Conservation (phyloP, 2,888 invertebrate species). For the Eupithecia subumbrata region DNA sequence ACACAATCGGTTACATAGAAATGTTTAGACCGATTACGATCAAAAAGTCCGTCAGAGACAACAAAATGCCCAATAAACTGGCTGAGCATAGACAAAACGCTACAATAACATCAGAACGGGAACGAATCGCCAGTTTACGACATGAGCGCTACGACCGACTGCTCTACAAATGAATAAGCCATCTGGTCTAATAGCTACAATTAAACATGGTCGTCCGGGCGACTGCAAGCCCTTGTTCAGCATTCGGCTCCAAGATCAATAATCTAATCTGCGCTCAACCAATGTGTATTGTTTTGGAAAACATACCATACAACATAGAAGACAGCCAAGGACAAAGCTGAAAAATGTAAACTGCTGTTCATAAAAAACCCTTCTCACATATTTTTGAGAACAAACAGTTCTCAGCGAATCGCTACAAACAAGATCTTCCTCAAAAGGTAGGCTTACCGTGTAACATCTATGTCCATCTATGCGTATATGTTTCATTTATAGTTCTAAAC, state of each 20-base stretch:
- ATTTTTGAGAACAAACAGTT: background rate
- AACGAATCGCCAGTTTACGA: constrained; percentile 83
- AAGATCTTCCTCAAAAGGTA: background rate
- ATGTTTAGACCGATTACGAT: constrained; percentile 63
- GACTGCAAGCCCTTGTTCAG: constrained; percentile 62
- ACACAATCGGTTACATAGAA: constrained; percentile 44
- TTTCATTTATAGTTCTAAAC: background rate
- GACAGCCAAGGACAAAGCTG: background rate
- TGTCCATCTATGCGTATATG: background rate
- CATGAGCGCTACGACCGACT: constrained; percentile 81
- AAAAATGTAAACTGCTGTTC: background rate
- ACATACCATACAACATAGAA: background rate
- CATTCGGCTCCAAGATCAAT: constrained; percentile 69
- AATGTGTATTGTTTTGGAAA: constrained; percentile 39
- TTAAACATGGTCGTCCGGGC: constrained; percentile 79
- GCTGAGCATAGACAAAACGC: constrained; percentile 83
- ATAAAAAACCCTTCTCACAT: background rate
- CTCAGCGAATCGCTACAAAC: background rate
- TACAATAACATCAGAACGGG: constrained; percentile 84
- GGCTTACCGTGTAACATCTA: background rate
- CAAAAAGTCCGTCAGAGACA: constrained; percentile 70
- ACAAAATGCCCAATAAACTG: constrained; percentile 81
- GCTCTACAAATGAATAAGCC: constrained; percentile 85
- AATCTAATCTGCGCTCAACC: constrained; percentile 49
- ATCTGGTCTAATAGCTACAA: constrained; percentile 83